phyloP scores from a whole-genome alignment of 2,888 invertebrate species.

The Agonopterix alstromeriana region DNA sequence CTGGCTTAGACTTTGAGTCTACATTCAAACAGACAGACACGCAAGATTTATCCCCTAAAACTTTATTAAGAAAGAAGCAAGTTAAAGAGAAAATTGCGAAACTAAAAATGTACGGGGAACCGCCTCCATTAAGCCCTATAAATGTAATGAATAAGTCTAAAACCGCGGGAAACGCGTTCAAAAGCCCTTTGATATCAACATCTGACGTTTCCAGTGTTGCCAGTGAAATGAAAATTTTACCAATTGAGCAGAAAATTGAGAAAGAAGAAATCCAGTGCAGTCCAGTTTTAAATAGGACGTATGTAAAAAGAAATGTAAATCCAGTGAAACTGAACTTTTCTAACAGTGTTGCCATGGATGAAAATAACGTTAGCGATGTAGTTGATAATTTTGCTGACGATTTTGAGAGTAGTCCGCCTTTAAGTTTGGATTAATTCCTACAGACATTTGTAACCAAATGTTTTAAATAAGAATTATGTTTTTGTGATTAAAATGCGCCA shows the following conservation, averaged over 20 bases:
- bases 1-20: slow-evolving; percentile 63
- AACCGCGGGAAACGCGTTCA: slow-evolving; percentile 50
- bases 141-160: slow-evolving; percentile 51
- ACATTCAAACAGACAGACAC: slow-evolving; percentile 50
- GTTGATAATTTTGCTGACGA: slow-evolving; percentile 56
- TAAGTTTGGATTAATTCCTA: slow-evolving; percentile 48
- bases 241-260: slow-evolving; percentile 13
- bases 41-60: slow-evolving; percentile 40
- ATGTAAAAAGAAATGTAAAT: slow-evolving; percentile 35
- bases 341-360: slow-evolving; percentile 12
- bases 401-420: slow-evolving; percentile 60
- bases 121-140: slow-evolving; percentile 73
- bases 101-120: slow-evolving; percentile 71
- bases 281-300: slow-evolving; percentile 40
- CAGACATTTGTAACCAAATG: background rate
- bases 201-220: slow-evolving; percentile 25
- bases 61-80: slow-evolving; percentile 39
- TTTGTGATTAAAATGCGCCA: too few species aligned
- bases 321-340: slow-evolving; percentile 48
- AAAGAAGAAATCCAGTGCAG: slow-evolving; percentile 22
- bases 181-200: slow-evolving; percentile 43
- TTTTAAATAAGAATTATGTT: background rate
- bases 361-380: slow-evolving; percentile 22
- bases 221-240: slow-evolving; percentile 12
- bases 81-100: slow-evolving; percentile 62